A percentile compares a stretch with the other conserved stretches of the same genome.
These are phyloP conservation scores for Drosophila gaucha DNA, from an alignment of 2,888 invertebrate genomes.

Conservation along the genomic window DNA sequence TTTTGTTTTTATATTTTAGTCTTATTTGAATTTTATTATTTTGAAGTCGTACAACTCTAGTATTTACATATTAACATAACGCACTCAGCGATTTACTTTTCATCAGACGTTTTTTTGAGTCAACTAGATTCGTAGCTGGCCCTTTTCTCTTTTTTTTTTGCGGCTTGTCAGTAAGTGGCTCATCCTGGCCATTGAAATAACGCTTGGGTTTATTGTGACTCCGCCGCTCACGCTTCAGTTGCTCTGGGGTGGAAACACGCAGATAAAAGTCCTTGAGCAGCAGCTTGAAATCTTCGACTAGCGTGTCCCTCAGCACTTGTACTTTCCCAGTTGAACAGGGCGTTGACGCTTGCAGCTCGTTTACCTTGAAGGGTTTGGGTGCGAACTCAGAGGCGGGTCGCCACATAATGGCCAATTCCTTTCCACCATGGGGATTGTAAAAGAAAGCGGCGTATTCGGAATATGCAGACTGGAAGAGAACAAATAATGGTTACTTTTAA, in stretches of 20 bases:
- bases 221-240: conserved; percentile 56
- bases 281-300: conserved; percentile 83
- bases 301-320: conserved; percentile 71
- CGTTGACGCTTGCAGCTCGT: conserved; percentile 75
- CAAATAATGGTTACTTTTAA: conserved; percentile 1
- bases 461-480: conserved; percentile 87
- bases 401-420: conserved; percentile 93
- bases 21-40: conserved; percentile 5
- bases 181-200: conserved; percentile 46
- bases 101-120: conserved; percentile 22
- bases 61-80: conserved; percentile 27
- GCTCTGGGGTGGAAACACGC: conserved; percentile 71
- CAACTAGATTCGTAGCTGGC: not conserved
- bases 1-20: conserved; percentile 24
- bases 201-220: conserved; percentile 46
- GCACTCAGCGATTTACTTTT: conserved; percentile 40
- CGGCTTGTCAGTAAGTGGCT: not conserved
- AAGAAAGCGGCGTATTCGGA: conserved; percentile 94
- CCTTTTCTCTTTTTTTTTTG: conserved; percentile 21
- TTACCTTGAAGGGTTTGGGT: conserved; percentile 90
- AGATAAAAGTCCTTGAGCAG: conserved; percentile 82
- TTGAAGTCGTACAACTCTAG: not conserved
- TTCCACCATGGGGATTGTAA: conserved; percentile 94
- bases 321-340: conserved; percentile 64
- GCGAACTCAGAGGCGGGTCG: conserved; percentile 88